Percentiles rank a stretch among this genome's conserved stretches.
Conservation (phyloP, 2,113 vertebrate species). For the Xenus cinereus region DNA sequence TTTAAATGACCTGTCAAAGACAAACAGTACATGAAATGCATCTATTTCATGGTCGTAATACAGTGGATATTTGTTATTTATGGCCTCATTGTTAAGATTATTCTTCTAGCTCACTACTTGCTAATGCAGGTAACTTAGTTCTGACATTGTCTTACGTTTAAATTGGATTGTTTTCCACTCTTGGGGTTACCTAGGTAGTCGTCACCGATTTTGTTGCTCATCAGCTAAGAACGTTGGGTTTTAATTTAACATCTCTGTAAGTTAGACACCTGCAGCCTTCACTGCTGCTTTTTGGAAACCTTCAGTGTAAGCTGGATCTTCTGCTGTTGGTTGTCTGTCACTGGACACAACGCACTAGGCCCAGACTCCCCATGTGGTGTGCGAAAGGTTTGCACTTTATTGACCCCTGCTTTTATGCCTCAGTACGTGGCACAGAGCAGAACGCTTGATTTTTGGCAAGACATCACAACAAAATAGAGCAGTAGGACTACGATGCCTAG, state of each 20-base stretch:
- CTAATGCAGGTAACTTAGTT: not conserved
- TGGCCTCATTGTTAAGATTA: not conserved
- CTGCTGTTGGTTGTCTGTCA: not conserved
- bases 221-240: not conserved
- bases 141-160: not conserved
- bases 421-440: not conserved
- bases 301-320: not conserved
- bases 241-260: not conserved
- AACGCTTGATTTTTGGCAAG: not conserved
- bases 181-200: not conserved
- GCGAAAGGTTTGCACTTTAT: not conserved
- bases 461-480: not conserved
- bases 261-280: not conserved
- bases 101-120: not conserved
- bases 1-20: not conserved
- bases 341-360: not conserved
- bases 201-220: not conserved
- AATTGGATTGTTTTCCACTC: not conserved
- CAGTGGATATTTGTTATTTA: not conserved
- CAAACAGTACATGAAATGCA: not conserved
- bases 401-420: not conserved
- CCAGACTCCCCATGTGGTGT: not conserved
- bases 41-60: not conserved
- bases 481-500: fast-evolving
- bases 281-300: not conserved